phyloP scores from a whole-genome alignment of 2,888 invertebrate species.

The Ectemnius lituratus region DNA sequence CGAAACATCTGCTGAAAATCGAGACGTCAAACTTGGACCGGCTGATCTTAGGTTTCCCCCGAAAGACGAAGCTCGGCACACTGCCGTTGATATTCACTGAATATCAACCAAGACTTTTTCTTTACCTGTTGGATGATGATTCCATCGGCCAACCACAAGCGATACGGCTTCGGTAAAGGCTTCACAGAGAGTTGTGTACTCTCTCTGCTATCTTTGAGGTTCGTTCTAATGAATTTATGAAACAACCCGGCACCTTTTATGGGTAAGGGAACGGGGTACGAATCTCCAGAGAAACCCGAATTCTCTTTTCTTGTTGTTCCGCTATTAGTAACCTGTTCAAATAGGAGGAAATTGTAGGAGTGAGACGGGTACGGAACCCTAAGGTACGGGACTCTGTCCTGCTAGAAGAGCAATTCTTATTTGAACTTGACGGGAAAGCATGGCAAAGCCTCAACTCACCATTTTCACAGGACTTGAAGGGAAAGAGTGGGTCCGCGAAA shows the following conservation, averaged over 20 bases:
- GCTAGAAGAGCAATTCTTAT: conserved; percentile 46
- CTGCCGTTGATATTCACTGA: neutral
- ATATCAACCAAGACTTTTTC: neutral
- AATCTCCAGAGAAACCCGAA: neutral
- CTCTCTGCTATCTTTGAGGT: no score
- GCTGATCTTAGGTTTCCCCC: conserved; percentile 49
- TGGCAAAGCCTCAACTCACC: conserved; percentile 17
- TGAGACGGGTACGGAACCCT: conserved; percentile 26
- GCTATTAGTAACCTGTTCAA: conserved; percentile 49
- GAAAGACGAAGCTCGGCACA: conserved; percentile 41
- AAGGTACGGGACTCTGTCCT: conserved; percentile 18
- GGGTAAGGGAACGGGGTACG: no score
- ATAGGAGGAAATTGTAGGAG: conserved; percentile 32
- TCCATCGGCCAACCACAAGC: neutral
- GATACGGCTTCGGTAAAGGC: no score
- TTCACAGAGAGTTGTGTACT: no score
- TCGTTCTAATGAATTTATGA: no score
- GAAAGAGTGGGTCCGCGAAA: conserved; percentile 17
- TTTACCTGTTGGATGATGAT: conserved; percentile 2
- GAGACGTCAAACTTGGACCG: conserved; percentile 43
- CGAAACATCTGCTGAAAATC: conserved; percentile 51
- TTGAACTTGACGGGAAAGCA: conserved; percentile 17
- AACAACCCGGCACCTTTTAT: no score
- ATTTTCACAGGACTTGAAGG: conserved; percentile 34
- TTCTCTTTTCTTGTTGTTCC: conserved; percentile 19